phyloP scores from a whole-genome alignment of 2,888 invertebrate genomes.

The Rhogogaster chlorosoma region DNA sequence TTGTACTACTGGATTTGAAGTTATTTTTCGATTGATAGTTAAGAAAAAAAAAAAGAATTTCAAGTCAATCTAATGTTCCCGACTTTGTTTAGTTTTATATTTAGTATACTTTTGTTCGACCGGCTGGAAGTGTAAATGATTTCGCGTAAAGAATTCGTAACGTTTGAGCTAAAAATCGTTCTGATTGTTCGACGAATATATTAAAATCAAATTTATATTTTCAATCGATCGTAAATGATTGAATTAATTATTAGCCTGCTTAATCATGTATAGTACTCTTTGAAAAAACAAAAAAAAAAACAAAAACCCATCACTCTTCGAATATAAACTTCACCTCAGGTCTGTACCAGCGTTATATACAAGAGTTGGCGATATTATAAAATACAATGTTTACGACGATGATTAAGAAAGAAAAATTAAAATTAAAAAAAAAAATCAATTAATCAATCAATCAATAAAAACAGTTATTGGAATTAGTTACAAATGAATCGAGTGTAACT shows the following conservation, averaged over 20 bases:
- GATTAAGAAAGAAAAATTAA: background rate
- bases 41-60: too few relatives aligned
- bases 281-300: background rate
- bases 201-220: background rate
- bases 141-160: background rate
- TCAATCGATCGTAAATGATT: background rate
- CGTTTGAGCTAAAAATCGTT: background rate
- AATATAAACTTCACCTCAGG: background rate
- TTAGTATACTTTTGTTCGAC: background rate
- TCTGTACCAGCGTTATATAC: conserved; percentile 40
- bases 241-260: background rate
- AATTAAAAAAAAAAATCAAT: background rate
- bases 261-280: background rate
- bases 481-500: conserved; percentile 16
- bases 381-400: conserved; percentile 29
- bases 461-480: conserved; percentile 21
- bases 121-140: conserved; percentile 6
- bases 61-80: background rate
- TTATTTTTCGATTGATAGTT: background rate
- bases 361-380: conserved; percentile 24
- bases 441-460: conserved; percentile 6
- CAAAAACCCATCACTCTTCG: background rate
- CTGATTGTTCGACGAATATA: background rate
- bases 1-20: background rate
- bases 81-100: background rate